Evolutionary conservation across 2,797 vertebrate genomes (phyloP).

Genomic region (Sphaeramia orbicularis): DNA sequence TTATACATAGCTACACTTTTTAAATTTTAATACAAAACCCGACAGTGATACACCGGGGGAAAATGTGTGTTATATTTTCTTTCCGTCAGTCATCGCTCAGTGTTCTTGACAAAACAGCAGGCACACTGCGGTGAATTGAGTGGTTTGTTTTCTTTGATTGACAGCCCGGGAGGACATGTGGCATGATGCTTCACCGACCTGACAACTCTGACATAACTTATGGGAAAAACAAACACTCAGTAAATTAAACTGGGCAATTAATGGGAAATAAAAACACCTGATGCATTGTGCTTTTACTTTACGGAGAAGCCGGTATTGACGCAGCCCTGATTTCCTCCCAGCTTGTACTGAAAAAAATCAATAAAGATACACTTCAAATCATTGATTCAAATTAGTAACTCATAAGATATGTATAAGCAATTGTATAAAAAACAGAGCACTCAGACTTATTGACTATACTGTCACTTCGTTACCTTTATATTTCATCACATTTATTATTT

Average conservation of each 20-base stretch:
- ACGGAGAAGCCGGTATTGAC: neutral
- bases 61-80: slow-evolving; percentile 21
- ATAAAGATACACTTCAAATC: slow-evolving; percentile 13
- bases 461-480: slow-evolving; percentile 1
- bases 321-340: neutral
- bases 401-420: slow-evolving; percentile 14
- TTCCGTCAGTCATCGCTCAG: neutral
- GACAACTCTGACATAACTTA: slow-evolving; percentile 17
- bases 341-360: slow-evolving; percentile 1
- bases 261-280: slow-evolving; percentile 13
- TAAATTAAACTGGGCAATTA: slow-evolving; percentile 16
- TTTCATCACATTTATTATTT: neutral
- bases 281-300: slow-evolving; percentile 1
- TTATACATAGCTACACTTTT: slow-evolving; percentile 9
- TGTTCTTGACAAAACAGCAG: slow-evolving; percentile 20
- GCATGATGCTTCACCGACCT: slow-evolving; percentile 16
- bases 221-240: slow-evolving; percentile 29
- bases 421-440: neutral
- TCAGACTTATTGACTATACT: slow-evolving; percentile 7
- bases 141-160: slow-evolving; percentile 28
- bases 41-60: neutral
- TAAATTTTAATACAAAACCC: slow-evolving; percentile 14
- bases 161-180: slow-evolving; percentile 7
- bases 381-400: slow-evolving; percentile 36
- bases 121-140: neutral